Base-by-base conservation (phyloP, 2,797 vertebrate genomes). In the Scolopax bukidnonensis region DNA sequence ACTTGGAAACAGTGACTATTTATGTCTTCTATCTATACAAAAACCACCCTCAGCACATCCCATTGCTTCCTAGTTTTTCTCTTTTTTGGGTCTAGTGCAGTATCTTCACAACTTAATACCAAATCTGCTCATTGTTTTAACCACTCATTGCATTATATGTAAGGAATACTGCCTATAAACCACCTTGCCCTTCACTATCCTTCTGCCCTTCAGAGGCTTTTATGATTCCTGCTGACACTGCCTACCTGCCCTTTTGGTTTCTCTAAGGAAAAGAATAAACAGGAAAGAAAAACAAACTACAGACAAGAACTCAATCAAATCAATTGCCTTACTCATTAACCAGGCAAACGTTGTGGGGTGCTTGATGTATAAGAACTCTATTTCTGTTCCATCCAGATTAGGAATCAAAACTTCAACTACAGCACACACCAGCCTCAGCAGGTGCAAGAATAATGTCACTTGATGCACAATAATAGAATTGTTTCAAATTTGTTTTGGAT, bases 191-290 rank as follows among this genome's bases (percentile, higher is more conserved):
- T 89, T 70, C 53, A 54, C 33, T 10, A 5, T 20, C 61, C 54
- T 86, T 30, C 59, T 91, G 90, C 47, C 80, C 84, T 90, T 90
- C 86, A 48, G 47, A 84, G 13, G 36, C 32, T 89, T 51, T 75
- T 54, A 25, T 18, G 6, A 5, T 56, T 92, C 77, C 68, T 90
- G 70, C 90, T 95, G 90, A 82, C 28, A 7, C n/a, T 87, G 84
- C 51, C 67, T 61, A 48, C 67, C 78, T 59, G 48, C 57, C 7
- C 1, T 5, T 48, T 74, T 50, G 60, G 9, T 68, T 94, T 77
- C 70, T 74, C 40, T 54, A 36, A 70, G 41, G 20, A 60, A 90
- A 92, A 70, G 6, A 47, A 40, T 5, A 67, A 2, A 10, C 18
- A 88, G 40, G 24, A 4, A 2, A 40, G 1, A 33, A 23, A 6